Evolutionary conservation across 2,888 invertebrate species (phyloP), one percentile per base, ranked within the genome.

Genomic region (Empis stercorea): DNA sequence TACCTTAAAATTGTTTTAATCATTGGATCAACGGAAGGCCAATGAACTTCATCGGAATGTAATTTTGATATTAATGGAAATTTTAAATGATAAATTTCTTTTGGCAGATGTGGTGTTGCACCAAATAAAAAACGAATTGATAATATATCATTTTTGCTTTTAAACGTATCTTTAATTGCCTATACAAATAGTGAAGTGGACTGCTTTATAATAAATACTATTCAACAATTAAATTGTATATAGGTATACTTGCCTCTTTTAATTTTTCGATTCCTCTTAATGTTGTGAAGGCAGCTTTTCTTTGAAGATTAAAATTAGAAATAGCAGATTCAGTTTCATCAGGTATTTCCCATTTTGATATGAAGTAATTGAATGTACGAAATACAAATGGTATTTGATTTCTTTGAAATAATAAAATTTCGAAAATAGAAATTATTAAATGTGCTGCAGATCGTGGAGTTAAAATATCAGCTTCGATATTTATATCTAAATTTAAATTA

Each of bases 301-400:
- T 43, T 14, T 53, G 52, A 2, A 53, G 23, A 20, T 43, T 36
- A 41, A 45, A 51, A 13, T 45, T 46, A 2, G 16, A 13, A 11
- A 10, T 17, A n/a, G 36, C 43, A 16, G 20, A 34, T 1, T 39
- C 13, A 5, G 3, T n/a, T 10, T 44, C 32, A 2, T 40, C 32
- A 2, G n/a, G 1, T 3, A 20, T 17, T 1, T 44, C 34, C 48
- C 47, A 49, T 11, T 44, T 45, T 23, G 48, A 48, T 10, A 50
- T 30, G 17, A 53, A 40, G 30, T 42, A 45, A 42, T 49, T 51
- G 42, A 52, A 53, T 2, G 52, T 52, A n/a, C 37, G 34, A 37
- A 46, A 52, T 10, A 46, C 40, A 27, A 53, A 49, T n/a, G 53
- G 53, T 15, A 53, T 53, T 43, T 53, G 53, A 37, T 51, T 50